Evolutionary conservation across 2,797 vertebrate genomes (phyloP).

Genomic region (Phrynocephalus vlangalii): DNA sequence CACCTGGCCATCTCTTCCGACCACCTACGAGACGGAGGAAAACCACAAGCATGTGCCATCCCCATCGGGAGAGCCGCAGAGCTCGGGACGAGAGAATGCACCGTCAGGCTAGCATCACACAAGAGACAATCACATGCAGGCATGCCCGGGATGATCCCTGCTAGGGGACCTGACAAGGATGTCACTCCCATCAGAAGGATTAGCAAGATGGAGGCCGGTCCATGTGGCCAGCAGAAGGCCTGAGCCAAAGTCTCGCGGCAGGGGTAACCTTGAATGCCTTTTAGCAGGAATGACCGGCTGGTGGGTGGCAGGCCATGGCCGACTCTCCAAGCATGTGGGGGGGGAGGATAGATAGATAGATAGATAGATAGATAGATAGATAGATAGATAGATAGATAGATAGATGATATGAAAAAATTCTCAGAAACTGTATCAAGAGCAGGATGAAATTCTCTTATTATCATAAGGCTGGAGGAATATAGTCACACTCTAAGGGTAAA

Average conservation of each 20-base stretch:
- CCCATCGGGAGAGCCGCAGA: background rate
- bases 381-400: no score
- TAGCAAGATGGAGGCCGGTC: background rate
- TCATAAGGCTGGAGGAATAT: background rate
- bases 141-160: constrained; percentile 8
- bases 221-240: background rate
- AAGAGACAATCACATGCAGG: background rate
- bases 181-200: constrained; percentile 25
- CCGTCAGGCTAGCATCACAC: constrained; percentile 7
- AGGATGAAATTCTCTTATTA: background rate
- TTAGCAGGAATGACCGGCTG: background rate
- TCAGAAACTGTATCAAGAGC: background rate
- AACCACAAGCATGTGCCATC: constrained; percentile 9
- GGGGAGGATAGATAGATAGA: no score
- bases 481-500: no score
- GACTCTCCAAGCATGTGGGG: background rate
- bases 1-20: background rate
- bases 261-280: constrained; percentile 12
- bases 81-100: background rate
- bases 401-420: background rate
- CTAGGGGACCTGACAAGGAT: background rate
- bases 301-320: no score
- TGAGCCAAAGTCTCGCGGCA: background rate
- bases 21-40: background rate
- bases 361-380: no score